Evolutionary conservation across 2,113 vertebrate species (phyloP), one percentile per base, ranked within the genome.

Genomic region (Podocnemis expansa): DNA sequence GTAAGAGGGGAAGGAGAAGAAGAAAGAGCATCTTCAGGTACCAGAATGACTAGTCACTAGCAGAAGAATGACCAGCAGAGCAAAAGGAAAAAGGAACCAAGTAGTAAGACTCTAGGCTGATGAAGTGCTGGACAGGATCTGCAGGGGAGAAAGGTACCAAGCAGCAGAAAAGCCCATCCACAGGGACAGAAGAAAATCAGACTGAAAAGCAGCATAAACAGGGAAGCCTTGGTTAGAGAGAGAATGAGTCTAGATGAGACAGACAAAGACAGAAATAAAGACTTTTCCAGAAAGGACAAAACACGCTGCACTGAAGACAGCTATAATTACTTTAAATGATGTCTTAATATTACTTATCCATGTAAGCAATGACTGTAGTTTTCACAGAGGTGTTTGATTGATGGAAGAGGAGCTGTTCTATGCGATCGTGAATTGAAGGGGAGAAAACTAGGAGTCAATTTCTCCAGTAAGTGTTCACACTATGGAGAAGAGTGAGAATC

Each of bases 41-140:
- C 43, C 19, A 41, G 67, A 70, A 38, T 1, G 14, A 70, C n/a
- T 34, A 22, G 67, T 17, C 60, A 43, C 4, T 24, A 86, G 82
- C 89, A 78, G 45, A 85, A 56, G 93, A 89, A 78, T 45, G 79
- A 24, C 76, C 6, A 6, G 83, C 78, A 89, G 12, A 73, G 67
- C 25, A 89, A 89, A 93, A n/a, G 38, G 76, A 80, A 84, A 95
- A 92, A 25, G 70, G 79, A 49, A 73, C 43, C 81, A 84, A 93
- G 63, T 24, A 91, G 87, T 22, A 70, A 91, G 73, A 78, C 89
- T 41, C n/a, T 25, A 73, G 38, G 70, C 70, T 41, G 91, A 63
- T 85, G 2, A 17, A 60, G 45, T 75, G 31, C 34, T 54, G 78
- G 83, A 47, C 21, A 79, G 78, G 13, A 83, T 79, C 70, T 90